Percentiles rank a stretch among this genome's conserved stretches.
Conservation (phyloP, 2,113 vertebrate species). For the Otus sunia region DNA sequence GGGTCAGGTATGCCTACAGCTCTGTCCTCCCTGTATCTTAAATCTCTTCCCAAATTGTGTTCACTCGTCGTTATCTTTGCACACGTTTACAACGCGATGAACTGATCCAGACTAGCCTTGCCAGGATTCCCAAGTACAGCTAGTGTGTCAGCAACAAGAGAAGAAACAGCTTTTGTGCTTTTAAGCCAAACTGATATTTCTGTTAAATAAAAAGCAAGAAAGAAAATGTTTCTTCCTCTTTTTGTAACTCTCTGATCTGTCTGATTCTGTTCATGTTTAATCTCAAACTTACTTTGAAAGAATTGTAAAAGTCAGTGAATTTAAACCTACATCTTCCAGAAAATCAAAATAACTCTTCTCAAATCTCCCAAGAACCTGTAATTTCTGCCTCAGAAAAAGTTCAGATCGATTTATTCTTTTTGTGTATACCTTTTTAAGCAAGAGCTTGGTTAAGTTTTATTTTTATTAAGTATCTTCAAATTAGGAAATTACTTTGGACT, state of each 20-base stretch:
- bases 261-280: not conserved
- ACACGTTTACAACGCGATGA: rapidly evolving
- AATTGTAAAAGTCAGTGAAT: not conserved
- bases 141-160: not conserved
- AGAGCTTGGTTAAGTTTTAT: not conserved
- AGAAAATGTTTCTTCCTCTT: not conserved
- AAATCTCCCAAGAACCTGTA: not conserved
- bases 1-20: not conserved
- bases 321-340: not conserved
- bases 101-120: not conserved
- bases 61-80: not conserved
- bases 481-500: not conserved
- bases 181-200: not conserved
- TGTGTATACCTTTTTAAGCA: not conserved
- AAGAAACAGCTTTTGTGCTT: not conserved
- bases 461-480: not conserved
- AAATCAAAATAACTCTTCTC: not conserved
- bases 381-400: not conserved
- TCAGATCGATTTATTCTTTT: not conserved
- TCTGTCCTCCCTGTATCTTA: not conserved
- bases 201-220: not conserved
- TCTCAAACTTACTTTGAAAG: not conserved
- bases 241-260: not conserved
- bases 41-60: not conserved
- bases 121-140: not conserved